phyloP scores from a whole-genome alignment of 2,888 invertebrate genomes.

The Parthenolecanium corni region DNA sequence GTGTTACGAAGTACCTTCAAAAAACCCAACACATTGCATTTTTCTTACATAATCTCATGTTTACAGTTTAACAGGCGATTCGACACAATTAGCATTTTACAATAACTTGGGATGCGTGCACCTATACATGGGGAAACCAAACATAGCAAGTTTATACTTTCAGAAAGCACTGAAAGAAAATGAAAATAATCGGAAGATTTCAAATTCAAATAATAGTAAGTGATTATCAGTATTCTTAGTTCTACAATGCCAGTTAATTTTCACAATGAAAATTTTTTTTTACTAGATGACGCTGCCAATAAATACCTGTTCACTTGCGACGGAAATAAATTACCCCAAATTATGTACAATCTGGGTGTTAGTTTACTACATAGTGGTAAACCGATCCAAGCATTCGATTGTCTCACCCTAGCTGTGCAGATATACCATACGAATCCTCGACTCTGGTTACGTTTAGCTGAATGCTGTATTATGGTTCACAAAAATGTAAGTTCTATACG shows the following conservation, averaged over 20 bases:
- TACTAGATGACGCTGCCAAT: neutral
- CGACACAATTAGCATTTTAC: slow-evolving; percentile 52
- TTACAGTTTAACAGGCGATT: slow-evolving; percentile 48
- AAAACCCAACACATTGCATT: neutral
- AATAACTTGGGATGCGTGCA: slow-evolving; percentile 75
- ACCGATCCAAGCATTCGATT: slow-evolving; percentile 78
- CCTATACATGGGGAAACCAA: slow-evolving; percentile 66
- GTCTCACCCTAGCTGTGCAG: slow-evolving; percentile 72
- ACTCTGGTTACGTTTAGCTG: slow-evolving; percentile 85
- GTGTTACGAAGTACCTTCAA: neutral
- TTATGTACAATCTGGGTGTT: slow-evolving; percentile 73
- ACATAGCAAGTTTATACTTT: slow-evolving; percentile 66
- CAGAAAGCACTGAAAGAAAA: slow-evolving; percentile 68
- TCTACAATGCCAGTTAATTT: neutral
- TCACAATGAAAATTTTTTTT: neutral
- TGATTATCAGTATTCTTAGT: too few relatives aligned
- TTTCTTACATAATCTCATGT: too few relatives aligned
- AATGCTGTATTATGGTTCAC: slow-evolving; percentile 70
- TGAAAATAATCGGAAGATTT: slow-evolving; percentile 37
- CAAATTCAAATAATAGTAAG: slow-evolving; percentile 6
- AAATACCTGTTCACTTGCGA: slow-evolving; percentile 4
- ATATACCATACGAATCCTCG: slow-evolving; percentile 77
- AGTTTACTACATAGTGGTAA: slow-evolving; percentile 69
- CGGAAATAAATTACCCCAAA: slow-evolving; percentile 40
- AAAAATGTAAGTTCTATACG: slow-evolving; percentile 44